These are phyloP conservation scores for Mola mola DNA, from an alignment of 2,113 vertebrate species.

Conservation along the genomic window DNA sequence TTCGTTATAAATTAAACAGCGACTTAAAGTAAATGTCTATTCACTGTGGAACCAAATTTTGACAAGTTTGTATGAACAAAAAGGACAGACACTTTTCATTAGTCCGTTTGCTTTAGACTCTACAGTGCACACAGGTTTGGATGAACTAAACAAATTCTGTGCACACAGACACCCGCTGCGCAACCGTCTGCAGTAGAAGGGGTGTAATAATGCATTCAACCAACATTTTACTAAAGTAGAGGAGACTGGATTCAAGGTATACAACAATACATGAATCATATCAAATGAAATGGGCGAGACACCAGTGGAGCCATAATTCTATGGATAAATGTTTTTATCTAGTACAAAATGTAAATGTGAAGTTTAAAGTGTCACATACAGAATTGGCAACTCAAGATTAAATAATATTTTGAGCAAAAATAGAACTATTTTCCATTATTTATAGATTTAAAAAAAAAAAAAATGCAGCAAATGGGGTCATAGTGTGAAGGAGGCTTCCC, in stretches of 20 bases:
- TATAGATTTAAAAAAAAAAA: too few relatives aligned
- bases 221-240: background rate
- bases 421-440: too few relatives aligned
- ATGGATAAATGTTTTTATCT: too few relatives aligned
- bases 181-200: conserved; percentile 6
- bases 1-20: conserved; percentile 28
- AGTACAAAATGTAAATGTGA: too few relatives aligned
- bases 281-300: too few relatives aligned
- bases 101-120: conserved; percentile 17
- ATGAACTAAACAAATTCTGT: conserved; percentile 42
- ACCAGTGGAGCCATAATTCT: too few relatives aligned
- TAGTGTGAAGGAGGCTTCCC: too few relatives aligned
- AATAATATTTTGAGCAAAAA: too few relatives aligned
- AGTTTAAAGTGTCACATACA: too few relatives aligned
- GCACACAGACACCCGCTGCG: conserved; percentile 24
- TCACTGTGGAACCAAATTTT: conserved; percentile 5
- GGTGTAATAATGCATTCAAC: conserved; percentile 27
- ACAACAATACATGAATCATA: background rate
- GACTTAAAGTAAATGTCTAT: conserved; percentile 6
- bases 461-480: too few relatives aligned
- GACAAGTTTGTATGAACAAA: conserved; percentile 20
- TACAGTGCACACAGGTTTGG: conserved; percentile 2
- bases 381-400: too few relatives aligned
- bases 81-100: conserved; percentile 5
- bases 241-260: conserved; percentile 5